Percentiles rank a stretch among this genome's conserved stretches.
These are phyloP conservation scores for Leptosomus discolor DNA, from an alignment of 2,113 vertebrate genomes.

Conservation along the genomic window DNA sequence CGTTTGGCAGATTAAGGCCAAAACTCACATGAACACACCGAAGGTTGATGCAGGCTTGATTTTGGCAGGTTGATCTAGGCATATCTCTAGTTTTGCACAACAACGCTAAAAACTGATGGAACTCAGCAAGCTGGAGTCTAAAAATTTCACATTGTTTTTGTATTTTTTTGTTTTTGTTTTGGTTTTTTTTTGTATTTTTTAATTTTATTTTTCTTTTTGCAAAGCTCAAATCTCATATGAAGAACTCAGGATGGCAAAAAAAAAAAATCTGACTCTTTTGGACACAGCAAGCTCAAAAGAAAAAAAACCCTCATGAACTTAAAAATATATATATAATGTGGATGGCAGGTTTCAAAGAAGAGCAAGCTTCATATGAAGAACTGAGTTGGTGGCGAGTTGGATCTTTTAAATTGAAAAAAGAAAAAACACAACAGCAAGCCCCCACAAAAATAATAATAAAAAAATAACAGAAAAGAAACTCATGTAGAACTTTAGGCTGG, in stretches of 20 bases:
- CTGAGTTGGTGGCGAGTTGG: slow-evolving; percentile 71
- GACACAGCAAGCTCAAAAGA: slow-evolving; percentile 85
- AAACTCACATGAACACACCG: slow-evolving; percentile 80
- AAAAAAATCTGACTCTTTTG: slow-evolving; percentile 45
- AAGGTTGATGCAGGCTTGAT: slow-evolving; percentile 83
- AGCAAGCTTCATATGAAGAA: slow-evolving; percentile 78
- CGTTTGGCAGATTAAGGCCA: slow-evolving; percentile 83
- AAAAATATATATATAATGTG: slow-evolving; percentile 71
- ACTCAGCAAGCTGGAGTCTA: slow-evolving; percentile 82
- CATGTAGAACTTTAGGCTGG: slow-evolving; percentile 58
- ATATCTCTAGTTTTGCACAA: slow-evolving; percentile 80
- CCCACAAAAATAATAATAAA: slow-evolving; percentile 20
- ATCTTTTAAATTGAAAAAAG: slow-evolving; percentile 37
- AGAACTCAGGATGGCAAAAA: slow-evolving; percentile 77
- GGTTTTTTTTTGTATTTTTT: not conserved
- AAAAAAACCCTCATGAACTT: slow-evolving; percentile 68
- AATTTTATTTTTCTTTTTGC: slow-evolving; percentile 67
- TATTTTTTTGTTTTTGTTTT: not conserved
- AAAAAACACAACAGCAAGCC: slow-evolving; percentile 42
- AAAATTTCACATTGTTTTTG: slow-evolving; percentile 70
- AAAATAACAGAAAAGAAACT: slow-evolving; percentile 54
- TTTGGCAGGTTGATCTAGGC: slow-evolving; percentile 81
- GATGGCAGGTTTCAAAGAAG: slow-evolving; percentile 78
- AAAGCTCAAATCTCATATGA: slow-evolving; percentile 81
- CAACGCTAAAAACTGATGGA: slow-evolving; percentile 82